A percentile compares a stretch with the other conserved stretches of the same genome.
Evolutionary conservation across 2,888 invertebrate genomes (phyloP).

Genomic region (Anagyrus pseudococci): DNA sequence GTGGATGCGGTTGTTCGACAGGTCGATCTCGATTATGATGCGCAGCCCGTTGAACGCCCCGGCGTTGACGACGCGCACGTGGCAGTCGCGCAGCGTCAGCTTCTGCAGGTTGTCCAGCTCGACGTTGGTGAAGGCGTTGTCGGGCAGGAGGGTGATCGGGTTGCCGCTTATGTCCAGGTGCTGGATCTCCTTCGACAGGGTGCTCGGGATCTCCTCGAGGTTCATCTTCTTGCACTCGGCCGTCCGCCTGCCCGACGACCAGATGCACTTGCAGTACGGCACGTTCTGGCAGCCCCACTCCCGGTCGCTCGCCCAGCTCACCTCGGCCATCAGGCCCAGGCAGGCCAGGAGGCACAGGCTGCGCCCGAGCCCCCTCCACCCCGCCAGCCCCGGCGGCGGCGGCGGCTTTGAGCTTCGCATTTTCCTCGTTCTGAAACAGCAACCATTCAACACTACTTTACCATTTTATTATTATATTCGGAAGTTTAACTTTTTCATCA

Average conservation of each 20-base stretch:
- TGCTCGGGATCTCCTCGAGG: slow-evolving; percentile 74
- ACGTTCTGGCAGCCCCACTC: slow-evolving; percentile 69
- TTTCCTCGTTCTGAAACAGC: slow-evolving; percentile 23
- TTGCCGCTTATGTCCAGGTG: slow-evolving; percentile 76
- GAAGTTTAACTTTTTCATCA: neutral
- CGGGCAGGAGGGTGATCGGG: slow-evolving; percentile 68
- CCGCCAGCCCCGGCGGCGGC: neutral
- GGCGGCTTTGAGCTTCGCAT: slow-evolving; percentile 13
- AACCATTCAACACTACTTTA: too few relatives aligned
- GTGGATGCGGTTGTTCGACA: slow-evolving; percentile 76
- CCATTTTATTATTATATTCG: neutral
- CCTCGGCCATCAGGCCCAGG: neutral
- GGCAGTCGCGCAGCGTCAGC: slow-evolving; percentile 77
- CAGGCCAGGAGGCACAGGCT: neutral
- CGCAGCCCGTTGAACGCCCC: slow-evolving; percentile 78
- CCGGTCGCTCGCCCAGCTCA: slow-evolving; percentile 60
- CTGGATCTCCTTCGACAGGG: slow-evolving; percentile 72
- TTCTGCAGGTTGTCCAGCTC: slow-evolving; percentile 83
- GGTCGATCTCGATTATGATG: slow-evolving; percentile 82
- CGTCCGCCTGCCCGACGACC: slow-evolving; percentile 84
- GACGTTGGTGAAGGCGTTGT: slow-evolving; percentile 73
- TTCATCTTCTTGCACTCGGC: slow-evolving; percentile 78
- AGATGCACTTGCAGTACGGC: slow-evolving; percentile 79
- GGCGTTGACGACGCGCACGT: slow-evolving; percentile 74
- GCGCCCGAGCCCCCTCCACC: neutral